Evolutionary conservation across 2,888 invertebrate species (phyloP).

Genomic region (Caenorhabditis panamensis): DNA sequence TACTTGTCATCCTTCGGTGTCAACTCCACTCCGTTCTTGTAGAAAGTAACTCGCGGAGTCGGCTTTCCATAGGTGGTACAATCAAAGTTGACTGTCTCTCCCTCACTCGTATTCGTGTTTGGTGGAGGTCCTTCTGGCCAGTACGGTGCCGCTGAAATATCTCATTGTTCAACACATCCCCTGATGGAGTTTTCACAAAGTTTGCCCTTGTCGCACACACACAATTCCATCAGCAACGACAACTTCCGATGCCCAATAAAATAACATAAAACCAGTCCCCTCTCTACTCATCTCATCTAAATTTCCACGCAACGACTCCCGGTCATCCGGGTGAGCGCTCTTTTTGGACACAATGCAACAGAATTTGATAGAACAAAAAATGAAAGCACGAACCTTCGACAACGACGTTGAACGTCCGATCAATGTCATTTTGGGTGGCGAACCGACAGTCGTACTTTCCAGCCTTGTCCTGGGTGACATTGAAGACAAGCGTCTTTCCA

Average conservation of each 20-base stretch:
- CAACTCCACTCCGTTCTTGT: constrained; percentile 82
- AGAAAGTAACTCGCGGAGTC: constrained; percentile 88
- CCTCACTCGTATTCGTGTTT: constrained; percentile 91
- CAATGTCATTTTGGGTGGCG: constrained; percentile 79
- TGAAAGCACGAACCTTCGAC: constrained; percentile 81
- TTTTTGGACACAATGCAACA: constrained; percentile 18
- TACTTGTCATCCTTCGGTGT: constrained; percentile 69
- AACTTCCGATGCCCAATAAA: constrained; percentile 15
- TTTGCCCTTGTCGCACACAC: neutral
- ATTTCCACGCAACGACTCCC: constrained; percentile 50
- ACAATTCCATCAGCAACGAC: constrained; percentile 16
- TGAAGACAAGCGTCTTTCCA: constrained; percentile 84
- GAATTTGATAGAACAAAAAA: neutral
- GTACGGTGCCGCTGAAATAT: constrained; percentile 86
- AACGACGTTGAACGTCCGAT: constrained; percentile 81
- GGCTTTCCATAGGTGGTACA: constrained; percentile 94
- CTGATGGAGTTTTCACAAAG: neutral
- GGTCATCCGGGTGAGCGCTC: constrained; percentile 9
- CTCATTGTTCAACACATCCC: neutral
- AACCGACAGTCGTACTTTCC: constrained; percentile 92
- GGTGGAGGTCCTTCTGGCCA: constrained; percentile 90
- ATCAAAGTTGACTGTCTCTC: constrained; percentile 90
- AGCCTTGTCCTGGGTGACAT: constrained; percentile 91
- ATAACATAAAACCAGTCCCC: constrained; percentile 39
- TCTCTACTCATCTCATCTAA: constrained; percentile 43